Conservation (phyloP, 2,888 invertebrate species). For the Smittia aterrima region DNA sequence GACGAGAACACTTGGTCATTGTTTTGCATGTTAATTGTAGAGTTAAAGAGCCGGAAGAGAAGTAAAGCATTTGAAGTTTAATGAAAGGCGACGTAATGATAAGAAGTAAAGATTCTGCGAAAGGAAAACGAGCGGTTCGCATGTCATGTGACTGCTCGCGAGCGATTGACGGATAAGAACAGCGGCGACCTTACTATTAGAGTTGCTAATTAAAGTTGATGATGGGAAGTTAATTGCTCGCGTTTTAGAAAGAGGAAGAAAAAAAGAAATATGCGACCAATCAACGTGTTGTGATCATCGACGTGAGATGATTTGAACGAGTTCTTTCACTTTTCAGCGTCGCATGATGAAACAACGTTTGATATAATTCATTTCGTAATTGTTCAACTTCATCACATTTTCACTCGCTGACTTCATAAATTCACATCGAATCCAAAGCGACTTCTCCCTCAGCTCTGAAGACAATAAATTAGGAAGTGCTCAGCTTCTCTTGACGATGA, state of each 20-base stretch:
- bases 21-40: neutral
- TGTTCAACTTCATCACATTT: neutral
- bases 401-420: conserved; percentile 6
- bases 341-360: neutral
- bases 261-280: neutral
- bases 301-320: neutral
- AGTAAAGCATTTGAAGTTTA: neutral
- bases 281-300: too few relatives aligned
- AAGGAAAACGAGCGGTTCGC: conserved; percentile 2
- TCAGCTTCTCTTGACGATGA: conserved; percentile 1
- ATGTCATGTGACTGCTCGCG: neutral
- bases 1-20: neutral
- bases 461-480: conserved; percentile 33
- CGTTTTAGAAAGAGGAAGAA: neutral
- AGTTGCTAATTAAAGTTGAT: conserved; percentile 24
- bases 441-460: neutral
- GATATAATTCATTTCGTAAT: neutral
- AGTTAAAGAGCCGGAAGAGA: neutral
- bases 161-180: conserved; percentile 2
- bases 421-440: neutral
- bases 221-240: conserved; percentile 23
- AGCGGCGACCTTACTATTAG: neutral
- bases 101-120: neutral
- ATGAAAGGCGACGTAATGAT: neutral
- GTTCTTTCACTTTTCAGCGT: neutral